phyloP scores from a whole-genome alignment of 92 coral and sea anemone genomes.

The Isaurus tuberculatus region DNA sequence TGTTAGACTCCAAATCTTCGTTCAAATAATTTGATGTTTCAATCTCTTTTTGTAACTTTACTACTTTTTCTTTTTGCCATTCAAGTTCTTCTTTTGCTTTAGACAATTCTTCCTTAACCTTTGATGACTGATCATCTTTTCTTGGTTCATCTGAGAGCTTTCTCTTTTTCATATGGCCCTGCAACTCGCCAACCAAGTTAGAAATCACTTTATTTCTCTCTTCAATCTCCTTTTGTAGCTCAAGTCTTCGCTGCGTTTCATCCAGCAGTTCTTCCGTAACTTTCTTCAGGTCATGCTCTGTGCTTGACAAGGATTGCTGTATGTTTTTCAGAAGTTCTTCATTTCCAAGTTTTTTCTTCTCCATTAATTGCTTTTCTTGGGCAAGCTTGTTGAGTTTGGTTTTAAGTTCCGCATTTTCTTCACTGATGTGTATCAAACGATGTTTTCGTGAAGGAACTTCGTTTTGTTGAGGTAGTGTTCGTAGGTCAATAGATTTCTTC shows the following conservation, averaged over 20 bases:
- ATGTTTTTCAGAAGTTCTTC: constrained; percentile 55
- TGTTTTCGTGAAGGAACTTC: constrained; percentile 61
- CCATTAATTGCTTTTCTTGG: constrained; percentile 68
- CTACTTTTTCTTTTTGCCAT: constrained; percentile 62
- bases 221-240: constrained; percentile 56
- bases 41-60: constrained; percentile 72
- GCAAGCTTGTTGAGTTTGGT: constrained; percentile 62
- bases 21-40: constrained; percentile 64
- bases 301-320: constrained; percentile 58
- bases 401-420: constrained; percentile 81
- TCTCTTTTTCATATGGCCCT: constrained; percentile 52
- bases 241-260: constrained; percentile 56
- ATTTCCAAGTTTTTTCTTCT: constrained; percentile 58
- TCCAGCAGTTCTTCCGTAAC: constrained; percentile 58
- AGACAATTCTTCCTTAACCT: constrained; percentile 43
- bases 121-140: constrained; percentile 47
- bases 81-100: constrained; percentile 65
- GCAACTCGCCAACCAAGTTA: constrained; percentile 60
- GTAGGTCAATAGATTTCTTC: constrained; percentile 68
- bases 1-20: constrained; percentile 69
- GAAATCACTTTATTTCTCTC: constrained; percentile 57
- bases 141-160: not conserved
- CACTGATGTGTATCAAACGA: constrained; percentile 74
- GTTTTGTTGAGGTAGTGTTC: constrained; percentile 63
- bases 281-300: constrained; percentile 62